Conservation (phyloP, 2,888 invertebrate genomes). For the Protodeltote pygarga region DNA sequence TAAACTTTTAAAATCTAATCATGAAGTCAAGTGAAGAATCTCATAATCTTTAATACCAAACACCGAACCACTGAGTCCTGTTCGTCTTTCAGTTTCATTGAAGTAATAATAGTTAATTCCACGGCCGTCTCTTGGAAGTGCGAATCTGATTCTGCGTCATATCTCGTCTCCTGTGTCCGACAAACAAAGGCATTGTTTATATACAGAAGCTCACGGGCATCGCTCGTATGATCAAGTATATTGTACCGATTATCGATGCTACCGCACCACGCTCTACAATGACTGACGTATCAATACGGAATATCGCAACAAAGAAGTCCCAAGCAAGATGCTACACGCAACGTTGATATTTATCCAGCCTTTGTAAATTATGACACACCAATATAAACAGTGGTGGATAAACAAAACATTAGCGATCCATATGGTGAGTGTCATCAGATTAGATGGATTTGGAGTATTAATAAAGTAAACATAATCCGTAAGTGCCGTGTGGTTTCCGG, state of each 20-base stretch:
- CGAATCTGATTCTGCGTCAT: conserved; percentile 56
- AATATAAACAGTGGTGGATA: conserved; percentile 39
- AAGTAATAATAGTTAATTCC: conserved; percentile 43
- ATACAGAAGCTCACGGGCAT: conserved; percentile 40
- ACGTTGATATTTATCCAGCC: conserved; percentile 25
- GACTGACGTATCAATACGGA: conserved; percentile 40
- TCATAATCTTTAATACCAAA: not conserved
- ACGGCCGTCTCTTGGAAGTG: conserved; percentile 43
- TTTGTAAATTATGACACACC: conserved; percentile 39
- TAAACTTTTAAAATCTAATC: too few relatives aligned
- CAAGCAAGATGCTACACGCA: conserved; percentile 37
- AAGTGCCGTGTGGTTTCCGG: too few relatives aligned
- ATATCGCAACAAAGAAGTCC: conserved; percentile 44
- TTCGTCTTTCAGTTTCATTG: conserved; percentile 35
- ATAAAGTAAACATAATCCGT: conserved; percentile 25
- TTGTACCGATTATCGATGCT: conserved; percentile 40
- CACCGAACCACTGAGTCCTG: not conserved
- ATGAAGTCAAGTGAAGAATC: too few relatives aligned
- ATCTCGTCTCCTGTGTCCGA: conserved; percentile 48
- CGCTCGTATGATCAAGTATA: conserved; percentile 28
- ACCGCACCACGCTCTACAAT: conserved; percentile 19
- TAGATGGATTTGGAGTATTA: conserved; percentile 33
- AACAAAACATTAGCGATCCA: conserved; percentile 44
- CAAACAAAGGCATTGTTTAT: conserved; percentile 76
- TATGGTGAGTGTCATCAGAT: conserved; percentile 40